Evolutionary conservation across 2,888 invertebrate species (phyloP).

Genomic region (Heliothis peltigera): DNA sequence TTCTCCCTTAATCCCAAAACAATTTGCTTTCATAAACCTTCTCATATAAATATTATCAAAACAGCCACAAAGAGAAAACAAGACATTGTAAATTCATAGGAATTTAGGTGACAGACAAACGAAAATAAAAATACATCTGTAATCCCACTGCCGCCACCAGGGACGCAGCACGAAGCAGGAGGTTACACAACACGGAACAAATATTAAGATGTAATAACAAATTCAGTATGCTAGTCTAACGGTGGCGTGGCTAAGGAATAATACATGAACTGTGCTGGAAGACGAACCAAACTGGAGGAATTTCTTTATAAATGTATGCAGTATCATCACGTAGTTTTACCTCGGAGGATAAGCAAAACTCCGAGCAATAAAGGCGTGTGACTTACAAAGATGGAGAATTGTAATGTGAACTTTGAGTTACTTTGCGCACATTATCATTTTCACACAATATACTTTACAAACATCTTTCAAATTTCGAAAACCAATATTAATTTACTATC

Average conservation of each 20-base stretch:
- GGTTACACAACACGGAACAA: conserved; percentile 59
- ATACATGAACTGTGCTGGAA: conserved; percentile 60
- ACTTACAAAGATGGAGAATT: conserved; percentile 22
- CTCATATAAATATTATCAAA: conserved; percentile 17
- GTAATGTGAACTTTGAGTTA: conserved; percentile 5
- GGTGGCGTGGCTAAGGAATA: conserved; percentile 56
- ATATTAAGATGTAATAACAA: conserved; percentile 63
- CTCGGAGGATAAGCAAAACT: conserved; percentile 54
- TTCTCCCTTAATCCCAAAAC: conserved; percentile 30
- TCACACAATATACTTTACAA: neutral
- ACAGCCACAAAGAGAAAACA: conserved; percentile 25
- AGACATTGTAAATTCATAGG: conserved; percentile 56
- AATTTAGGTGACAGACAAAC: conserved; percentile 55
- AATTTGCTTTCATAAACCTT: conserved; percentile 3
- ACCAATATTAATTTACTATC: neutral
- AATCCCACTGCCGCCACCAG: conserved; percentile 49
- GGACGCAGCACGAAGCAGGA: conserved; percentile 47
- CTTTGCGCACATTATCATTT: conserved; percentile 21
- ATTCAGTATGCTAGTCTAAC: conserved; percentile 60
- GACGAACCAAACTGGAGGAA: conserved; percentile 44
- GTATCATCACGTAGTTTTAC: conserved; percentile 58
- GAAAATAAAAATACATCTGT: conserved; percentile 57
- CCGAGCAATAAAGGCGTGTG: conserved; percentile 36
- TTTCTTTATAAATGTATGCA: conserved; percentile 59
- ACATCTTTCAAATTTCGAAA: neutral